Percentiles rank a stretch among this genome's conserved stretches.
Conservation (phyloP, 1,140 invertebrate species). For the Drosophila tsacasi region DNA sequence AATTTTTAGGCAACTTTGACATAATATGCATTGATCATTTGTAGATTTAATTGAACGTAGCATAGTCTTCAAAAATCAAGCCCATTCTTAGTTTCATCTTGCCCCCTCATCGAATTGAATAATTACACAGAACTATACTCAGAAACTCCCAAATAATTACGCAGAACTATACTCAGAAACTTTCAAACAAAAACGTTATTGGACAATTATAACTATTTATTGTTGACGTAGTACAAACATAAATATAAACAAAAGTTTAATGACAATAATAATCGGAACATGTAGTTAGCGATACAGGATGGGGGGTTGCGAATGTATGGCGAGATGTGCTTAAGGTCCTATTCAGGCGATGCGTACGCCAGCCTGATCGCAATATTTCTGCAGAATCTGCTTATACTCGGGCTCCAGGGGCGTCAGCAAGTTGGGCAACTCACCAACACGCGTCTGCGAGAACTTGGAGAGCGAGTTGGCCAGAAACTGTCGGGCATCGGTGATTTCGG, state of each 20-base stretch:
- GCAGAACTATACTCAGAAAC: background rate
- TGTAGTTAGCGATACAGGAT: slow-evolving; percentile 13
- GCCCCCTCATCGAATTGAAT: background rate
- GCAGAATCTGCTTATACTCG: slow-evolving; percentile 75
- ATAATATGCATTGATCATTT: slow-evolving; percentile 7
- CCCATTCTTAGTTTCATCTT: background rate
- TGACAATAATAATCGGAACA: slow-evolving; percentile 48
- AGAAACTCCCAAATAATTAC: background rate
- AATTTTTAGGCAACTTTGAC: slow-evolving; percentile 9
- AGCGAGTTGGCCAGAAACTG: slow-evolving; percentile 90
- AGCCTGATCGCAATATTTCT: slow-evolving; percentile 82
- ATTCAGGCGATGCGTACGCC: slow-evolving; percentile 70
- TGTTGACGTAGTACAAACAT: slow-evolving; percentile 50
- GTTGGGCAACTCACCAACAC: slow-evolving; percentile 87
- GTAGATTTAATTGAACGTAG: background rate
- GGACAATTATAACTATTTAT: slow-evolving; percentile 47
- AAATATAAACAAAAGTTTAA: slow-evolving; percentile 47
- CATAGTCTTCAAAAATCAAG: background rate
- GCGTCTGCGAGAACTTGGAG: slow-evolving; percentile 87
- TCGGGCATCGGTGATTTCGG: slow-evolving; percentile 88
- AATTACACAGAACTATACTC: background rate
- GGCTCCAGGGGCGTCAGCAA: slow-evolving; percentile 73
- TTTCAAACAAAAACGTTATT: background rate
- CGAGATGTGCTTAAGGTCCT: slow-evolving; percentile 23
- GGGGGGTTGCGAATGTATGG: slow-evolving; percentile 25